Evolutionary conservation across 2,888 invertebrate genomes (phyloP).

Genomic region (Melinaea menophilus): DNA sequence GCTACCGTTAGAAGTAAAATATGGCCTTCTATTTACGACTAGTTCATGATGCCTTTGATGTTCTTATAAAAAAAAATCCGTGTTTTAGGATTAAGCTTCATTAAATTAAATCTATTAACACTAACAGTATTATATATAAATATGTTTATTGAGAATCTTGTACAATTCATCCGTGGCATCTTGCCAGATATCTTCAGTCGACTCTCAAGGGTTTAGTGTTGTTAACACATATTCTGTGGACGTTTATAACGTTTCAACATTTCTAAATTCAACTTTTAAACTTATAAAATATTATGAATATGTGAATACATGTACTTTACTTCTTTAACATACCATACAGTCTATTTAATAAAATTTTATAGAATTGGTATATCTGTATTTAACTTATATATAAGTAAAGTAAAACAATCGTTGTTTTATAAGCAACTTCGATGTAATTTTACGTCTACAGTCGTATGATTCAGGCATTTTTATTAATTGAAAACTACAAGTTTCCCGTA

Average conservation of each 20-base stretch:
- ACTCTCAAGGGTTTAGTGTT: constrained; percentile 18
- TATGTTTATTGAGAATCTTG: constrained; percentile 1
- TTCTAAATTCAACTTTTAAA: constrained; percentile 9
- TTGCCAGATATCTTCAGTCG: constrained; percentile 19
- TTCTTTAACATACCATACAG: constrained; percentile 1
- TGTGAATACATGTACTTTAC: constrained; percentile 4
- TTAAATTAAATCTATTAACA: not conserved
- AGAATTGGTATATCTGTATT: too few species aligned
- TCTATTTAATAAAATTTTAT: not conserved
- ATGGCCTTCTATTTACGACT: constrained; percentile 14
- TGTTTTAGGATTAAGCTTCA: not conserved
- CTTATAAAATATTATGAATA: constrained; percentile 4
- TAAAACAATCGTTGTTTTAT: too few species aligned
- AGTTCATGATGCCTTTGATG: constrained; percentile 2
- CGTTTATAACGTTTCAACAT: constrained; percentile 14
- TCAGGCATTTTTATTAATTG: too few species aligned
- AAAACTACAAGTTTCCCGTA: too few species aligned
- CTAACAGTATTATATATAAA: too few species aligned
- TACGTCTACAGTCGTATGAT: too few species aligned
- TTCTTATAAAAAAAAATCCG: not conserved
- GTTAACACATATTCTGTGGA: constrained; percentile 20
- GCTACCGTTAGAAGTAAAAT: constrained; percentile 15
- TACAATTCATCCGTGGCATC: constrained; percentile 13
- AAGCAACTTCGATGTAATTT: too few species aligned
- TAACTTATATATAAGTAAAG: too few species aligned